Evolutionary conservation across 2,888 invertebrate species (phyloP).

Genomic region (Xanthia togata): DNA sequence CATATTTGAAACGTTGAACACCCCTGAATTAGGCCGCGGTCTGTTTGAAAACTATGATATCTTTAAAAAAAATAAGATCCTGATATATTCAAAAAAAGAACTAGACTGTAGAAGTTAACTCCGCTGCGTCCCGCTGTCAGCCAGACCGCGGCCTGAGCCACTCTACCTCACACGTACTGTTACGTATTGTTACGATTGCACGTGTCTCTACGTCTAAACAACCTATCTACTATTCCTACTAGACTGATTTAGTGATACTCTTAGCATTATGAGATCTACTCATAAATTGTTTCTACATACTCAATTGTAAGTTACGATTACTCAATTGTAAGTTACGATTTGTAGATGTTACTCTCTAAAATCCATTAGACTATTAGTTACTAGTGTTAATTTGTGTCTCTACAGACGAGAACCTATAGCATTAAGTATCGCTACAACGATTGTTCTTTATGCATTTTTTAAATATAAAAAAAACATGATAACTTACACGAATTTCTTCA

Average conservation of each 20-base stretch:
- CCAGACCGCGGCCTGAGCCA: constrained; percentile 65
- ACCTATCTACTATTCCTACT: constrained; percentile 85
- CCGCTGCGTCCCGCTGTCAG: constrained; percentile 49
- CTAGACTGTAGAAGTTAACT: not conserved
- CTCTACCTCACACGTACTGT: constrained; percentile 82
- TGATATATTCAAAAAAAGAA: not conserved
- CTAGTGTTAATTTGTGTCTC: constrained; percentile 70
- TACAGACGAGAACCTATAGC: constrained; percentile 70
- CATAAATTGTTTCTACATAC: constrained; percentile 74
- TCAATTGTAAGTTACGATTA: constrained; percentile 78
- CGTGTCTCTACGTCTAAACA: constrained; percentile 77
- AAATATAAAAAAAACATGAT: constrained; percentile 70
- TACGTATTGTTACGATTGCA: constrained; percentile 76
- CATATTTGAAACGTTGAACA: constrained; percentile 55
- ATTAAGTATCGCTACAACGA: constrained; percentile 85
- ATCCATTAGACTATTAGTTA: constrained; percentile 71
- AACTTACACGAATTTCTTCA: constrained; percentile 76
- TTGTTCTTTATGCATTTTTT: constrained; percentile 83
- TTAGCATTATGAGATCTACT: constrained; percentile 80
- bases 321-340: constrained; percentile 79
- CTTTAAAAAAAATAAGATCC: not conserved
- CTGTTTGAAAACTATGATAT: constrained; percentile 34
- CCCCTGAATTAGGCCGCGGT: constrained; percentile 47
- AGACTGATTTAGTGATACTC: constrained; percentile 89
- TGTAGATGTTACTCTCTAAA: constrained; percentile 73